Base-by-base conservation (phyloP, 2,888 invertebrate genomes). In the Conus canariensis region DNA sequence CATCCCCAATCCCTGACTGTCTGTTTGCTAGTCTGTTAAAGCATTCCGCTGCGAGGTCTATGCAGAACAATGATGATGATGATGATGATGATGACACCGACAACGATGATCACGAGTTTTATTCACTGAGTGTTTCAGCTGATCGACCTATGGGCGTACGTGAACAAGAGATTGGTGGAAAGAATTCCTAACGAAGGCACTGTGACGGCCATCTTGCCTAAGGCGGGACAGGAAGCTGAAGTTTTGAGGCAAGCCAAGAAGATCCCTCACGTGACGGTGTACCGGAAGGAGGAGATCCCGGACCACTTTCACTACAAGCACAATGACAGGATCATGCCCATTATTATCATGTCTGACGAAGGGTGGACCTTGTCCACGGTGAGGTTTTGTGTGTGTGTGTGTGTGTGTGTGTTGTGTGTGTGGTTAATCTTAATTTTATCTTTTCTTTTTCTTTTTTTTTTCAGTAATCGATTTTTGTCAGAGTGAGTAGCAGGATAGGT, bases 221-320 rank as follows among this genome's bases (percentile, higher is more conserved):
- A 74, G 16, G 89, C 85, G 8, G 93, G 92, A 22, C 89, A 89
- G 30, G 90, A 90, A n/a, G 91, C 90, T 58, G 91, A 92, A 70
- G 91, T 95, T 22, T 91, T 94, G 85, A 59, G 90, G 8, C 91
- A 91, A 64, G 91, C 95, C 56, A 85, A 90, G 45, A 90, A 91
- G 7, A 90, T 91, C 0, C 88, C 91, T 22, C 92, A 94, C 89
- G 92, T 96, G 91, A 93, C 90, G 6, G 97, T 97, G 14, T 98
- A 97, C 93, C 97, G 96, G 93, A 97, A 97, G 93, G 90, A 91
- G 58, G 90, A 92, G 14, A 91, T 91, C 16, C 92, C 97, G 0
- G 96, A 97, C 9, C 93, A 94, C 56, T 98, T 97, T 97, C 97
- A 97, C 95, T 97, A 97, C 93, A 97, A 96, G 88, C 97, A 97